Evolutionary conservation across 2,888 invertebrate genomes (phyloP).

Genomic region (Nymphalis urticae): DNA sequence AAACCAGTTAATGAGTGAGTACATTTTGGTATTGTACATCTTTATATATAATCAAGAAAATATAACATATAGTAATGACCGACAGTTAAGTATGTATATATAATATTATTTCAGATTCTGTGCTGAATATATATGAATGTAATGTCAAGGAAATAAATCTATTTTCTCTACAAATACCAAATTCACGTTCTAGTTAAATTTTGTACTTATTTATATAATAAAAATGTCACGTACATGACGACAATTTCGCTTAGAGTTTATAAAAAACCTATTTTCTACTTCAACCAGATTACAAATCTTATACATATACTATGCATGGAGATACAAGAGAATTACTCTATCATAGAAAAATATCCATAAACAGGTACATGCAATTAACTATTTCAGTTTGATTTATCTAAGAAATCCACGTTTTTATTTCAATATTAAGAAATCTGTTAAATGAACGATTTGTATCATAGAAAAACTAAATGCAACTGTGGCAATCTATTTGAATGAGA

Average conservation of each 20-base stretch:
- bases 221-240: constrained; percentile 18
- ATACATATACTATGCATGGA: constrained; percentile 18
- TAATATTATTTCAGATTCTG: neutral
- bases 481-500: neutral
- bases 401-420: neutral
- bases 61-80: too few species aligned
- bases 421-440: constrained; percentile 1
- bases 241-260: constrained; percentile 24
- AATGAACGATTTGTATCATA: neutral
- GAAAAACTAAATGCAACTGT: neutral
- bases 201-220: constrained; percentile 32
- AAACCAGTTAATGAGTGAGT: too few species aligned
- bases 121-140: constrained; percentile 1
- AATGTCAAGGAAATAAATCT: constrained; percentile 18
- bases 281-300: constrained; percentile 21
- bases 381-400: constrained; percentile 1
- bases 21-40: too few species aligned
- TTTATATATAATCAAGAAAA: too few species aligned
- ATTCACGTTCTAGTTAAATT: constrained; percentile 18
- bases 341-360: constrained; percentile 7
- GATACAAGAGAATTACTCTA: constrained; percentile 21
- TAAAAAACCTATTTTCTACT: constrained; percentile 28
- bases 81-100: too few species aligned
- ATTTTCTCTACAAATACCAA: constrained; percentile 13
- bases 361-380: constrained; percentile 22